Evolutionary conservation across 2,888 invertebrate species (phyloP), one percentile per base, ranked within the genome.

Genomic region (Euplagia quadripunctaria): DNA sequence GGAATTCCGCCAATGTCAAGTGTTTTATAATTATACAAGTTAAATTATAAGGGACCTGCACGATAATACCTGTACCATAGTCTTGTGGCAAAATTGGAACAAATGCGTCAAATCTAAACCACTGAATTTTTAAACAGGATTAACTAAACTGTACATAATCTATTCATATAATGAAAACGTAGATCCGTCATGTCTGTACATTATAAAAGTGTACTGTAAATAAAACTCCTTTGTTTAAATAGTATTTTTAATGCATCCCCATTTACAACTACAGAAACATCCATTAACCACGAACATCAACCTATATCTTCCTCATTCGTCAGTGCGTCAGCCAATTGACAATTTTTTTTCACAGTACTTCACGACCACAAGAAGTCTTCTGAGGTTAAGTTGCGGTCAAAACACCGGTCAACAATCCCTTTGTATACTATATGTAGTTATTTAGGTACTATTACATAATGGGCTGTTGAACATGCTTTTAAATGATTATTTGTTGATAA

Each of bases 141-240:
- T 7, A 31, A 61, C 31, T 61, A 31, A 61, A 31, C 31, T 61
- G 61, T 61, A 61, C 14, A 6, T 61, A 31, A 20, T 52, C 49
- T 55, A 55, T 58, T 4, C 8, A 20, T 20, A n/a, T n/a, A n/a
- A 61, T 6, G 20, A 58, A 11, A 55, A 55, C 31, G 31, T 31
- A 31, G 31, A n/a, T 17, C 17, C 55, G 9, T 8, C n/a, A 0
- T n/a, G 17, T 55, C 8, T 52, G 6, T 17, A 52, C 16, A 8
- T 55, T 55, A 1, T n/a, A 31, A 31, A 31, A 17, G 7, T 55
- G 68, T 68, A 17, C 12, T 55, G 68, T 68, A 68, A 68, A 68
- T 68, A 68, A 68, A 68, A 68, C 55, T 55, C n/a, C n/a, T 41
- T 67, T 67, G 41, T 68, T 42, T 68, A 20, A 55, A 68, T 41